Evolutionary conservation across 2,113 vertebrate genomes (phyloP), one percentile per base, ranked within the genome.

Genomic region (Enhydra lutris): DNA sequence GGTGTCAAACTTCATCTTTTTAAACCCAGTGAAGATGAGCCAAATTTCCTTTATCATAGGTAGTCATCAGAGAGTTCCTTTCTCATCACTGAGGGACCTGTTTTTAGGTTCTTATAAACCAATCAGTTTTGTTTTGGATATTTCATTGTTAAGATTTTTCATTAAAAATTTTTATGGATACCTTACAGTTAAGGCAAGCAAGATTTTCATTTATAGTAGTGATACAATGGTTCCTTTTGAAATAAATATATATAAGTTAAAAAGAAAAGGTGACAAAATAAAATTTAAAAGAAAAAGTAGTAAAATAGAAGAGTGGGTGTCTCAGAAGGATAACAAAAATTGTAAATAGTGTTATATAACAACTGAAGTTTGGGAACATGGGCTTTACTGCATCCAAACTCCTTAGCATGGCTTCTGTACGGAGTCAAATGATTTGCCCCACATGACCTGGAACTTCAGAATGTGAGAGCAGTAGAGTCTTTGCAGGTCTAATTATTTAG

Each of bases 81-180:
- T 85, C 14, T 94, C 14, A 85, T 42, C 39, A 50, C 5, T 1
- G 5, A 55, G 7, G 24, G 74, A 47, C 76, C 61, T 93, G 10
- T 84, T 89, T 89, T 86, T 12, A 78, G 52, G 23, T 82, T 93
- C 86, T 42, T 24, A 50, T 13, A 90, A 21, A 39, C 42, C 36
- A 71, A 3, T 84, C 29, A 79, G 50, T 61, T 63, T 80, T 61
- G 63, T 89, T 65, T 76, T 61, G 21, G 63, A 9, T n/a, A 34
- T 84, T 89, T 95, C 78, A 95, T 93, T 80, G 3, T 31, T 86
- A 81, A 95, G 61, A 73, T 59, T 67, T 95, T 97, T 74, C 24
- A 81, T 52, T 84, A 76, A 85, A 61, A 65, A 74, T 69, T 84
- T 61, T 69, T 69, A n/a, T n/a, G 65, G 65, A 42, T 84, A 86